A percentile compares a stretch with the other conserved stretches of the same genome.
phyloP scores from a whole-genome alignment of 2,797 vertebrate genomes.

The Eulemur rubriventer region DNA sequence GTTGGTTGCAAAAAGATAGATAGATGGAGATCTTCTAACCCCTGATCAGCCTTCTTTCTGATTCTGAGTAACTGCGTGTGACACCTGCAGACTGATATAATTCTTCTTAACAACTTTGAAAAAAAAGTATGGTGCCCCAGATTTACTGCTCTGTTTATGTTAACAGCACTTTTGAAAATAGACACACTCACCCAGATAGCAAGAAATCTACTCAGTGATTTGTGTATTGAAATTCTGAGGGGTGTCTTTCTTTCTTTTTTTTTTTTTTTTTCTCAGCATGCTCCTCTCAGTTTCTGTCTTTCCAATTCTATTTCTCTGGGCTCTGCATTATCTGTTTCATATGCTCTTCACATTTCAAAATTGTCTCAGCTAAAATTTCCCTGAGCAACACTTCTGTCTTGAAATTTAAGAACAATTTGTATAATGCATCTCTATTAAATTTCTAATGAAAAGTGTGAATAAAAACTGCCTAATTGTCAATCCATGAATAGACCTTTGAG shows the following conservation, averaged over 20 bases:
- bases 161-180: slow-evolving; percentile 72
- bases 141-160: slow-evolving; percentile 60
- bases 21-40: slow-evolving; percentile 75
- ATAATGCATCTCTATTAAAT: slow-evolving; percentile 41
- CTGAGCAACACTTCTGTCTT: slow-evolving; percentile 60
- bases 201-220: slow-evolving; percentile 75
- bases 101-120: slow-evolving; percentile 70
- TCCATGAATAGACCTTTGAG: not conserved
- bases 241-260: not conserved
- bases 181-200: slow-evolving; percentile 57
- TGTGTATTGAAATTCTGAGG: slow-evolving; percentile 72
- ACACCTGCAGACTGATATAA: slow-evolving; percentile 82
- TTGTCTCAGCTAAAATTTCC: slow-evolving; percentile 57
- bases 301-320: slow-evolving; percentile 64
- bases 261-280: not conserved
- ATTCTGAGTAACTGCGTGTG: slow-evolving; percentile 84
- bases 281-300: slow-evolving; percentile 68
- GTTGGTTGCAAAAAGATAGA: slow-evolving; percentile 78
- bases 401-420: slow-evolving; percentile 55
- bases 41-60: slow-evolving; percentile 79
- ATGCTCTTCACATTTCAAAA: slow-evolving; percentile 60
- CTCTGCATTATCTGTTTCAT: slow-evolving; percentile 52
- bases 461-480: slow-evolving; percentile 12
- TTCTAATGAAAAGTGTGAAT: slow-evolving; percentile 64
- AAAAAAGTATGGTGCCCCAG: slow-evolving; percentile 48